Conservation (phyloP, 2,888 invertebrate genomes). For the Belgica antarctica region DNA sequence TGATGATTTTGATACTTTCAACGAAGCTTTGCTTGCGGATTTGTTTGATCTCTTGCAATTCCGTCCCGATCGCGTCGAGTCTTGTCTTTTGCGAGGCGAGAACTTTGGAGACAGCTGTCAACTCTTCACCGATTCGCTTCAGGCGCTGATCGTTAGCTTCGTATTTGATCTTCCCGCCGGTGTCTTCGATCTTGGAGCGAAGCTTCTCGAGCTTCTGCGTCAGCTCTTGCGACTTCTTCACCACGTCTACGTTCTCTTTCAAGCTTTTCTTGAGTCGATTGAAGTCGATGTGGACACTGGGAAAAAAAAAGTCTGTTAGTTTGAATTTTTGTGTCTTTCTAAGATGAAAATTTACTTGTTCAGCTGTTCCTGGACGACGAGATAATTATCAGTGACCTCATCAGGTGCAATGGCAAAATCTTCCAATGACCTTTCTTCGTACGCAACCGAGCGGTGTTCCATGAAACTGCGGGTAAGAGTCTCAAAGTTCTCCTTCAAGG, state of each 20-base stretch:
- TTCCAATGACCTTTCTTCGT: background rate
- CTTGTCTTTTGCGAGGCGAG: background rate
- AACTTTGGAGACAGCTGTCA: background rate
- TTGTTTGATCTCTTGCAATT: background rate
- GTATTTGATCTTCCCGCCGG: background rate
- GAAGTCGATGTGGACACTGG: background rate
- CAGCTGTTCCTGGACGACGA: background rate
- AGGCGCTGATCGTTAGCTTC: background rate
- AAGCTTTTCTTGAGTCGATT: background rate
- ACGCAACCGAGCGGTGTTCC: background rate
- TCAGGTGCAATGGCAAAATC: background rate
- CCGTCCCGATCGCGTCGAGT: background rate
- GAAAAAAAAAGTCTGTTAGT: too few species aligned
- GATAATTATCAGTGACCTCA: background rate
- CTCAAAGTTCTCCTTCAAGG: slow-evolving; percentile 8
- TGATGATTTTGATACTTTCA: background rate
- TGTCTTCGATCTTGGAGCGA: background rate
- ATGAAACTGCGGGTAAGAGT: background rate
- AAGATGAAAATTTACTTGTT: background rate
- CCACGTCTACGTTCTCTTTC: background rate
- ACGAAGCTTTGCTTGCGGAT: background rate
- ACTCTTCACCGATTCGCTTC: background rate
- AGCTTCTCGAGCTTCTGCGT: background rate
- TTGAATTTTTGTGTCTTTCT: background rate
- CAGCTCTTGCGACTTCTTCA: background rate